phyloP scores from a whole-genome alignment of 2,888 invertebrate genomes.

The Diplolepis rosae region DNA sequence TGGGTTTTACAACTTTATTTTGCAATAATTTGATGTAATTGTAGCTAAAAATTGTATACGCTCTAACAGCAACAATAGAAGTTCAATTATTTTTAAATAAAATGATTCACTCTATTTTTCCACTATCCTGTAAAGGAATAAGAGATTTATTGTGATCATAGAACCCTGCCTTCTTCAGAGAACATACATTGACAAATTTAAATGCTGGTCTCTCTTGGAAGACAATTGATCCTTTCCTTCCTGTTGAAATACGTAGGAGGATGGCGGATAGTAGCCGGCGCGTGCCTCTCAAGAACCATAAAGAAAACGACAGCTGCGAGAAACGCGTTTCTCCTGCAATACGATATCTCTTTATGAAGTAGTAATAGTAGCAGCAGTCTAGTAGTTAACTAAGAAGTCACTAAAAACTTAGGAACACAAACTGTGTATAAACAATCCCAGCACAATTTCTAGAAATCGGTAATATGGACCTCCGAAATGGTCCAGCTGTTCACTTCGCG shows the following conservation, averaged over 20 bases:
- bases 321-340: conserved; percentile 42
- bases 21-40: too few species aligned
- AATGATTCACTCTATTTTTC: too few species aligned
- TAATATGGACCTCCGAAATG: not conserved
- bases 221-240: conserved; percentile 51
- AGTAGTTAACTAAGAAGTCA: too few species aligned
- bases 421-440: not conserved
- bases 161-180: not conserved
- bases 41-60: too few species aligned
- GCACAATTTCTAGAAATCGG: not conserved
- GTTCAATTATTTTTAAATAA: too few species aligned
- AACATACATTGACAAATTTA: conserved; percentile 5
- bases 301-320: conserved; percentile 58
- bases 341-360: conserved; percentile 38
- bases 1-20: too few species aligned
- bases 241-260: conserved; percentile 42
- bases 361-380: too few species aligned
- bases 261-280: conserved; percentile 41
- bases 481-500: not conserved
- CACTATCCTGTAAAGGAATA: too few species aligned
- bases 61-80: too few species aligned
- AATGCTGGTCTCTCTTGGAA: not conserved
- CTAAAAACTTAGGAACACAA: not conserved
- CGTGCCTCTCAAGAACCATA: conserved; percentile 50
- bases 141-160: not conserved